Evolutionary conservation across 1,140 invertebrate species (phyloP).

Genomic region (Hestina assimilis): DNA sequence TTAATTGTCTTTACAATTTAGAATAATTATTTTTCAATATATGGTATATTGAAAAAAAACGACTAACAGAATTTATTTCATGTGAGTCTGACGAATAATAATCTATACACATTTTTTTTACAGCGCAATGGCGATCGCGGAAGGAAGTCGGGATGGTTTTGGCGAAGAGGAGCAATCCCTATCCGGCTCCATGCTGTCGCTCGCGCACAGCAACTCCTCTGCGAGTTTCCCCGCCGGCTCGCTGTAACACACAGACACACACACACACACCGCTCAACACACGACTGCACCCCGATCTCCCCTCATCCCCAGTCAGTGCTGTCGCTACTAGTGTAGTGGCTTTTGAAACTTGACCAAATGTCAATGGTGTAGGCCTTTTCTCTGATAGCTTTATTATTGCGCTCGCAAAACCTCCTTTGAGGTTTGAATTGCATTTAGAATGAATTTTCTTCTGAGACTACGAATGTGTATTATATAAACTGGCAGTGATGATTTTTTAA

Average conservation of each 20-base stretch:
- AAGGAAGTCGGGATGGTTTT: conserved; percentile 91
- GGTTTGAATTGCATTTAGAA: too few relatives aligned
- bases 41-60: too few relatives aligned
- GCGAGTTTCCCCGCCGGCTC: conserved; percentile 91
- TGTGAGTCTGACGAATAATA: too few relatives aligned
- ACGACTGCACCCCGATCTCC: neutral
- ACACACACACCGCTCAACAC: conserved; percentile 6
- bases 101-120: conserved; percentile 42
- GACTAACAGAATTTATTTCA: too few relatives aligned
- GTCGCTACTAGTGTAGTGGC: conserved; percentile 12
- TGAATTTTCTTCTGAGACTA: too few relatives aligned
- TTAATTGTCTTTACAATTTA: too few relatives aligned
- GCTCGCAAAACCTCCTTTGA: too few relatives aligned
- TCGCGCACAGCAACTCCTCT: conserved; percentile 95
- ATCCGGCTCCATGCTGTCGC: conserved; percentile 95
- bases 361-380: neutral
- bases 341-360: neutral
- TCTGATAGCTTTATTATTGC: neutral
- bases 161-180: conserved; percentile 93
- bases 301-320: conserved; percentile 10
- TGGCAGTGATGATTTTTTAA: too few relatives aligned
- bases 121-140: conserved; percentile 93
- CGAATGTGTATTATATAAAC: too few relatives aligned
- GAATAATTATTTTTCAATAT: too few relatives aligned
- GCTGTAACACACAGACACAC: conserved; percentile 78